Conservation (phyloP, 2,888 invertebrate species). For the Proisotoma minuta region DNA sequence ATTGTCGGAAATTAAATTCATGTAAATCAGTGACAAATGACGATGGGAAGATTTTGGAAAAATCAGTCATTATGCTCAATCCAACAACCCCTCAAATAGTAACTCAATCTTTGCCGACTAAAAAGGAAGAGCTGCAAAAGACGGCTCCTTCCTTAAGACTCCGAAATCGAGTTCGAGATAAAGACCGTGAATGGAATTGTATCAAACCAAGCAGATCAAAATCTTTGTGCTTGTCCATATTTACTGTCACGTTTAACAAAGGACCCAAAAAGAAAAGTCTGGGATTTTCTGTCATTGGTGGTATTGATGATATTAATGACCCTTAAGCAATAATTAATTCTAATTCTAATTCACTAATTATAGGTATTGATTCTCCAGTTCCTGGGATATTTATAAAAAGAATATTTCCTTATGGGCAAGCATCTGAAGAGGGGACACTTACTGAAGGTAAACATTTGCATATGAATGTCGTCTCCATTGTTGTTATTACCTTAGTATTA, state of each 20-base stretch:
- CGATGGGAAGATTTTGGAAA: neutral
- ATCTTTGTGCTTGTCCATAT: constrained; percentile 43
- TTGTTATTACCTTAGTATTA: neutral
- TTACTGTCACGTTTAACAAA: constrained; percentile 57
- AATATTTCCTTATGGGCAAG: constrained; percentile 79
- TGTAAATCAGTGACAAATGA: neutral
- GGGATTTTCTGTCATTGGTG: constrained; percentile 86
- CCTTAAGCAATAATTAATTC: too few species aligned
- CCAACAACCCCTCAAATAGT: too few species aligned
- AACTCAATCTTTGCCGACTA: too few species aligned
- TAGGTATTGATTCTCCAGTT: constrained; percentile 76
- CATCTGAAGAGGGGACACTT: constrained; percentile 74
- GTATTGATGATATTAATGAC: too few species aligned
- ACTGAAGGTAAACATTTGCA: constrained; percentile 65
- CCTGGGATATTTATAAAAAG: constrained; percentile 87
- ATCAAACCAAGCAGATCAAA: constrained; percentile 26
- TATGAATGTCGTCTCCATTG: neutral
- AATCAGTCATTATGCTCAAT: neutral
- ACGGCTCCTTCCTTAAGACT: constrained; percentile 33
- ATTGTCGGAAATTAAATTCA: neutral
- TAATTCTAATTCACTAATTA: constrained; percentile 88
- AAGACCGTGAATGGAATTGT: constrained; percentile 27
- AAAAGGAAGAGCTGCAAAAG: neutral
- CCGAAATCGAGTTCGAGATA: constrained; percentile 32
- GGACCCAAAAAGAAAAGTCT: constrained; percentile 77